phyloP scores from a whole-genome alignment of 2,888 invertebrate genomes.

The Aleiodes alternator region DNA sequence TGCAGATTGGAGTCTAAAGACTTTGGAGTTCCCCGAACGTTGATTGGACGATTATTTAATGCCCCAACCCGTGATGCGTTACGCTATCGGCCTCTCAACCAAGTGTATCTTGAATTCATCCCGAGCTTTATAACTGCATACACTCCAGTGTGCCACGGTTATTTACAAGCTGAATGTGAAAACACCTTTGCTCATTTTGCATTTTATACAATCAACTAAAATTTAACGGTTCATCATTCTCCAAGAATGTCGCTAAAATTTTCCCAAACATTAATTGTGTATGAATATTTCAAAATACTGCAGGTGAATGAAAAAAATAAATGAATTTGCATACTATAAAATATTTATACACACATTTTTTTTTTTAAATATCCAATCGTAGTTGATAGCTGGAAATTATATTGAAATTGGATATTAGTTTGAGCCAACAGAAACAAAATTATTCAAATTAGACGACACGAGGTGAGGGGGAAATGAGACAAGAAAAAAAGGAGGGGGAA shows the following conservation, averaged over 20 bases:
- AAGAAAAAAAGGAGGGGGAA: slow-evolving; percentile 32
- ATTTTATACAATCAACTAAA: not conserved
- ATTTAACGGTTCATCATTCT: slow-evolving; percentile 8
- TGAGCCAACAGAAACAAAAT: slow-evolving; percentile 68
- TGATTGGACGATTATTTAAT: slow-evolving; percentile 74
- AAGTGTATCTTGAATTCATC: slow-evolving; percentile 21
- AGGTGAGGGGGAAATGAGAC: too few species aligned
- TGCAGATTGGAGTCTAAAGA: slow-evolving; percentile 73
- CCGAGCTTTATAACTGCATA: slow-evolving; percentile 14
- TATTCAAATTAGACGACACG: slow-evolving; percentile 70
- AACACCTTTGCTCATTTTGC: not conserved
- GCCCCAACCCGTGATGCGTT: slow-evolving; percentile 56
- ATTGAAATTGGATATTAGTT: slow-evolving; percentile 74
- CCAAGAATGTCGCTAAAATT: not conserved
- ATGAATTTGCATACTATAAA: not conserved
- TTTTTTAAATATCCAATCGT: slow-evolving; percentile 63
- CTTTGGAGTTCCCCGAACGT: slow-evolving; percentile 71
- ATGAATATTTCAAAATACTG: slow-evolving; percentile 13
- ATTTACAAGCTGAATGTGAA: slow-evolving; percentile 20
- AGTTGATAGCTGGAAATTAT: slow-evolving; percentile 74
- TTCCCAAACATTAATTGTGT: not conserved
- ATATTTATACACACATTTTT: not conserved
- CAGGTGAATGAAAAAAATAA: not conserved
- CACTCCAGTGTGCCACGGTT: not conserved
- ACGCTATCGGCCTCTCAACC: slow-evolving; percentile 47